Evolutionary conservation across 1,140 invertebrate species (phyloP).

Genomic region (Anoplolepis gracilipes): DNA sequence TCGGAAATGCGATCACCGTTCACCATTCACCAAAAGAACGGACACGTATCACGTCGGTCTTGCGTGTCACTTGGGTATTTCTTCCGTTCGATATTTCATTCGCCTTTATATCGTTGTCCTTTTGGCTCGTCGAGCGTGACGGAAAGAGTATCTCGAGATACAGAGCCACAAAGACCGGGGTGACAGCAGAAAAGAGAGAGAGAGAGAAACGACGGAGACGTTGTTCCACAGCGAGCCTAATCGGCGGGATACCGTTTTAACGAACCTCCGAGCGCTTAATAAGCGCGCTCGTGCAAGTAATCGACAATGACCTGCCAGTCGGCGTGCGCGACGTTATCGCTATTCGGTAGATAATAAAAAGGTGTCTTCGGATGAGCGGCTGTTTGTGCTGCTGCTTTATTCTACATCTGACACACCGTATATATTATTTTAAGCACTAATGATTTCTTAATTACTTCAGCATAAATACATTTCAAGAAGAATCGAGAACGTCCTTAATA

Average conservation of each 20-base stretch:
- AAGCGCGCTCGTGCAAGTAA: conserved; percentile 46
- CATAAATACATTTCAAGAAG: not conserved
- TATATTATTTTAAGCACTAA: not conserved
- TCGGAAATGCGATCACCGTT: conserved; percentile 4
- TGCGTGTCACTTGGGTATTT: conserved; percentile 48
- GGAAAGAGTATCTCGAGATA: not conserved
- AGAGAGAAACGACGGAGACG: conserved; percentile 8
- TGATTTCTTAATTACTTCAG: not conserved
- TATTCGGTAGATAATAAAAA: conserved; percentile 37
- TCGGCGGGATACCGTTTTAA: conserved; percentile 69
- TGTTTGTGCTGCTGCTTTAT: not conserved
- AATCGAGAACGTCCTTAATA: not conserved
- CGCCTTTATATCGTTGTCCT: conserved; percentile 27
- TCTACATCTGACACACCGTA: not conserved
- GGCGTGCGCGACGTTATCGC: conserved; percentile 41
- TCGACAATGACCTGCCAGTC: conserved; percentile 52
- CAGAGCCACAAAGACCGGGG: not conserved
- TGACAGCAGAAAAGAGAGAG: conserved; percentile 6
- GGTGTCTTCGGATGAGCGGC: not conserved
- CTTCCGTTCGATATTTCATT: conserved; percentile 59
- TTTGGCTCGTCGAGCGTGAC: conserved; percentile 41
- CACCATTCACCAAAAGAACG: conserved; percentile 24
- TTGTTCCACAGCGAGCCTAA: conserved; percentile 55
- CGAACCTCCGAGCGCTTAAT: conserved; percentile 63
- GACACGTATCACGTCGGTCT: conserved; percentile 44